Base-by-base conservation (phyloP, 2,888 invertebrate genomes). In the Adelognathus sp. region DNA sequence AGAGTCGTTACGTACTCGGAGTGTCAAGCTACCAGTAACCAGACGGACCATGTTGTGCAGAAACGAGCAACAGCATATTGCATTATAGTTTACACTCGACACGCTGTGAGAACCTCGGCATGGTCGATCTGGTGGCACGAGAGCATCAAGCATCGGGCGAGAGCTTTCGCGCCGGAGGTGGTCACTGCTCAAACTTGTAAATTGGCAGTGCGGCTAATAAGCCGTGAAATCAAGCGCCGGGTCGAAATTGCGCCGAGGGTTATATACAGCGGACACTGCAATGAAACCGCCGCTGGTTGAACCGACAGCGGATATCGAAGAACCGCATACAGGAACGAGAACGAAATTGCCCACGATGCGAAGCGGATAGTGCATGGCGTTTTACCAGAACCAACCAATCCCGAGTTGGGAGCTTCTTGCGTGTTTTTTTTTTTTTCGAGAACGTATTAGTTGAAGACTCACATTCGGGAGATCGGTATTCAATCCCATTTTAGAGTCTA, bases 201-300 rank as follows among this genome's bases (percentile, higher is more conserved):
- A 75, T 70, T 69, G 61, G 56, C 39, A 61, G 18, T 54, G 52
- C 29, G 63, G 69, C 56, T 75, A 63, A 75, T 75, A 70, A 75
- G 54, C 75, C 75, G 75, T 69, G 75, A 75, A 75, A 75, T 75
- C 61, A 69, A 75, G 74, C 52, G 27, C 31, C 61, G 9, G 56
- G 24, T 24, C 41, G 67, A 63, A 75, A 75, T 70, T 75, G 67
- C 44, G 11, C 46, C 44, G 33, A 16, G 21, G n/a, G 52, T 63
- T 72, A 54, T 50, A n/a, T 52, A 66, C 9, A 44, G 29, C 21
- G 39, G 64, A 52, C 24, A 52, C 24, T 21, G 18, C 39, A 27
- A 29, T 31, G 56, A 33, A 44, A 56, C 41, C n/a, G 2, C 3
- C 29, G 11, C 41, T 36, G 54, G 63, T 44, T 33, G 41, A 24